Evolutionary conservation across 2,797 vertebrate genomes (phyloP), one percentile per base, ranked within the genome.

Genomic region (Thunnus albacares): DNA sequence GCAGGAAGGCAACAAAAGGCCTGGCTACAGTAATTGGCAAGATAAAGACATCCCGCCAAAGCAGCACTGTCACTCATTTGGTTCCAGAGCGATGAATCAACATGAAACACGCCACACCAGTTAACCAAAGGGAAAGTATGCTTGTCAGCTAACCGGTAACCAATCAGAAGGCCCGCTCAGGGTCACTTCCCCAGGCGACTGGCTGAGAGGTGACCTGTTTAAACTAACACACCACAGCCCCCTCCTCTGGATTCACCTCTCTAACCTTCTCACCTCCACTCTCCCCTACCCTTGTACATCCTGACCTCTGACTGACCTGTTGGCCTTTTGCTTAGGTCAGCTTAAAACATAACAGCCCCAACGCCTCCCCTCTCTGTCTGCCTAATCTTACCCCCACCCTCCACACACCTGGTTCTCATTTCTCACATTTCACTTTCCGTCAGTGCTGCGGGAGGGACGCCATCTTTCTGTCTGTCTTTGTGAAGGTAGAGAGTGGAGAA

Each of bases 391-490:
- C 56, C 68, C 68, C 73, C 64, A 71, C 73, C 83, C 66, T 62
- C 87, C 85, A 85, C 85, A 90, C 93, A 94, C 93, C 94, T 95
- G 92, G 89, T 92, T 94, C 81, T 90, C 87, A 90, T 94, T 93
- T 90, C 90, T 94, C 86, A 89, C 79, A 73, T 94, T 94, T 96
- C 92, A 92, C 94, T 94, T 95, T 94, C 89, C 56, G 89, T 91
- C 80, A 79, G 70, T 49, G 71, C 65, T 55, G 64, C 53, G 6
- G 74, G 67, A 83, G 59, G 43, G 69, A 81, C 14, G 49, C 79
- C 82, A 76, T 80, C 67, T 85, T 77, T 79, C 67, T 79, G 45
- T 77, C 33, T 68, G 33, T 83, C 62, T 82, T 71, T 52, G 49
- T 63, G 52, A 52, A 75, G 59, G 70, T 4, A 41, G 49, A 79